Percentiles rank a stretch among this genome's conserved stretches.
phyloP scores from a whole-genome alignment of 2,888 invertebrate genomes.

The Meloe dianella region DNA sequence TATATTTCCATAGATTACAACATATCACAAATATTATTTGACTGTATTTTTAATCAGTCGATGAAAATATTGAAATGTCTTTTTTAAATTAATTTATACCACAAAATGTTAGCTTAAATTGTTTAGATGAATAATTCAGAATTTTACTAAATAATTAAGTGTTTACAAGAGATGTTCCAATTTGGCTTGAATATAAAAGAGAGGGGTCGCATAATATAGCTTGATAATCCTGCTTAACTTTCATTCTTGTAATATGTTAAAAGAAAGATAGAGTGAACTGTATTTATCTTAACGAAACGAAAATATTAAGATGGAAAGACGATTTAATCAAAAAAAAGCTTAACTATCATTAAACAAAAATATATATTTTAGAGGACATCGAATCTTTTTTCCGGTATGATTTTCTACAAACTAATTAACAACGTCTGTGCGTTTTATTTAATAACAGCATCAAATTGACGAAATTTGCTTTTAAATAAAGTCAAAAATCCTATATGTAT shows the following conservation, averaged over 20 bases:
- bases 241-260: slow-evolving; percentile 19
- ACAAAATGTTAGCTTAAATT: neutral
- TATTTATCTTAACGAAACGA: slow-evolving; percentile 10
- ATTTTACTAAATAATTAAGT: slow-evolving; percentile 17
- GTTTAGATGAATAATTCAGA: neutral
- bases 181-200: slow-evolving; percentile 13
- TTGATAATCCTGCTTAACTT: slow-evolving; percentile 31
- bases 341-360: slow-evolving; percentile 6
- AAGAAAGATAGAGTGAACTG: neutral
- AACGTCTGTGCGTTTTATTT: neutral
- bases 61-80: neutral
- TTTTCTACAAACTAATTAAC: neutral
- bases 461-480: slow-evolving; percentile 14
- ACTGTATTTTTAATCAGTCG: neutral
- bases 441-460: neutral
- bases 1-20: neutral
- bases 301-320: slow-evolving; percentile 19
- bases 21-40: neutral
- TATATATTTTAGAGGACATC: neutral
- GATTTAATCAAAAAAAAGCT: slow-evolving; percentile 18
- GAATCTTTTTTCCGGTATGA: neutral
- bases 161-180: slow-evolving; percentile 15
- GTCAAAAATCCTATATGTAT: slow-evolving; percentile 16
- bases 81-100: neutral
- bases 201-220: slow-evolving; percentile 21